Conservation (phyloP, 2,888 invertebrate species). For the Petrophora chlorosata region DNA sequence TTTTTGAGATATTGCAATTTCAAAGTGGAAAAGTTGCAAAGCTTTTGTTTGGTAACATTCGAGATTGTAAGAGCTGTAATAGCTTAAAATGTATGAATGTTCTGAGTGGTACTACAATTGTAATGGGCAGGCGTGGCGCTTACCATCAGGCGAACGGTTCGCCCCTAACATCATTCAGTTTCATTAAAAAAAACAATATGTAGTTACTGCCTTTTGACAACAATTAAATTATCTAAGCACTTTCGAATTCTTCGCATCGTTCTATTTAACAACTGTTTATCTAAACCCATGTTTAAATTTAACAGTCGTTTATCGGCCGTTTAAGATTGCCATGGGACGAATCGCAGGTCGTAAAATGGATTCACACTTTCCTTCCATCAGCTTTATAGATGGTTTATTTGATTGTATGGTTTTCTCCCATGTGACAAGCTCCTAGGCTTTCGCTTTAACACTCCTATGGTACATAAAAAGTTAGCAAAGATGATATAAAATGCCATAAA, state of each 20-base stretch:
- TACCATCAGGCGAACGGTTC: too few relatives aligned
- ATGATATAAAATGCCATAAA: not conserved
- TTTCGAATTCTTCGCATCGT: constrained; percentile 12
- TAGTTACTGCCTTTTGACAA: not conserved
- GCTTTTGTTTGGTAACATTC: constrained; percentile 16
- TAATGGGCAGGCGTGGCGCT: too few relatives aligned
- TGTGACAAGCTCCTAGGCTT: not conserved
- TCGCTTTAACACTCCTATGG: not conserved
- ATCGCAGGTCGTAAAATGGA: constrained; percentile 24
- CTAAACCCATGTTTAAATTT: constrained; percentile 21
- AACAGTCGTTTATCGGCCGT: constrained; percentile 22
- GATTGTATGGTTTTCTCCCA: constrained; percentile 25
- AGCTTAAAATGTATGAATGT: too few relatives aligned
- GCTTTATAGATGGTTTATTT: constrained; percentile 30
- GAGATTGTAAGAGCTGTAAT: too few relatives aligned
- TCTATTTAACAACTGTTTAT: constrained; percentile 21
- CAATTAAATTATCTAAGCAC: constrained; percentile 5
- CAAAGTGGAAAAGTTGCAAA: constrained; percentile 29
- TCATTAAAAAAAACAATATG: not conserved
- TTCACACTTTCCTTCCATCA: constrained; percentile 25
- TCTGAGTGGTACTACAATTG: too few relatives aligned
- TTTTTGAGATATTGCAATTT: constrained; percentile 46
- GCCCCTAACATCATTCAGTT: too few relatives aligned
- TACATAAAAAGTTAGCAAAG: too few relatives aligned
- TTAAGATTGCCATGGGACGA: constrained; percentile 21